A percentile compares a stretch with the other conserved stretches of the same genome.
Conservation (phyloP, 2,797 vertebrate species). For the Sebastes itinus region DNA sequence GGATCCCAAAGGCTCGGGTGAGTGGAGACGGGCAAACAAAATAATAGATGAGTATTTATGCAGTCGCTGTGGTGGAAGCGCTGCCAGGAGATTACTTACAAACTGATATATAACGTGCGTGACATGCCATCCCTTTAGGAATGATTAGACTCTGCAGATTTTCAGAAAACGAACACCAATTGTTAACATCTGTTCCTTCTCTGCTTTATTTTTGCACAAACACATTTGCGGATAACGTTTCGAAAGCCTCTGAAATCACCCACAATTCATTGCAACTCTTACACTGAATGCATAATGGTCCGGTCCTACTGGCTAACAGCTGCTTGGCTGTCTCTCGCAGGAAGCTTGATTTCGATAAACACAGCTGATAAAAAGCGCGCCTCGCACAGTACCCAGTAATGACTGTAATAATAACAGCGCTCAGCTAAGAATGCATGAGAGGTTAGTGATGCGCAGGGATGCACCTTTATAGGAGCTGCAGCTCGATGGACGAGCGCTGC, state of each 20-base stretch:
- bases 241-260: constrained; percentile 48
- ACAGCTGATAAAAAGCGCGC: constrained; percentile 56
- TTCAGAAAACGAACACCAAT: constrained; percentile 41
- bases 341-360: constrained; percentile 57
- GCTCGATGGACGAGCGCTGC: constrained; percentile 23
- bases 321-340: constrained; percentile 59
- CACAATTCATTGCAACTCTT: constrained; percentile 38
- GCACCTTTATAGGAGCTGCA: constrained; percentile 30
- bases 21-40: constrained; percentile 49
- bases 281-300: constrained; percentile 38
- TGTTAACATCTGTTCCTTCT: constrained; percentile 56
- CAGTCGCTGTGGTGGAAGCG: constrained; percentile 23
- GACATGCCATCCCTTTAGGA: constrained; percentile 39
- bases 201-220: constrained; percentile 37
- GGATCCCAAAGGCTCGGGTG: constrained; percentile 51
- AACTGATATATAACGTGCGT: constrained; percentile 38
- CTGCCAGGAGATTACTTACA: constrained; percentile 58
- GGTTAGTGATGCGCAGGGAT: neutral
- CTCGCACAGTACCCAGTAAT: constrained; percentile 44
- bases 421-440: constrained; percentile 40
- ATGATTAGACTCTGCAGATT: constrained; percentile 45
- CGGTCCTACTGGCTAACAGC: constrained; percentile 55
- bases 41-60: constrained; percentile 58
- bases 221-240: constrained; percentile 37
- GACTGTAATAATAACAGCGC: constrained; percentile 37